Evolutionary conservation across 2,113 vertebrate species (phyloP).

Genomic region (Sprattus sprattus): DNA sequence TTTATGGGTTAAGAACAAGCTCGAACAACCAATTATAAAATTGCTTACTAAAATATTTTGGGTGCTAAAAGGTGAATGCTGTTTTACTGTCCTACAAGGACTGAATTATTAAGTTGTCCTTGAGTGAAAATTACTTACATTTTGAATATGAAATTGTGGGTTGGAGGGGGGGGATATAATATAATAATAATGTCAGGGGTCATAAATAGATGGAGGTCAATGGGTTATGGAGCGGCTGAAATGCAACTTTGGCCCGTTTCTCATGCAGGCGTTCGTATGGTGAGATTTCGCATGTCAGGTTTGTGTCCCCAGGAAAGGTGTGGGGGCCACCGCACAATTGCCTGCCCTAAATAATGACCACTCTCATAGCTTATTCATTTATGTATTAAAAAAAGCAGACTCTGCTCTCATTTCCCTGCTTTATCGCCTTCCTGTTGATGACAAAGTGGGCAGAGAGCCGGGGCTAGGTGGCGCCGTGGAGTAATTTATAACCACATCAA

Average conservation of each 20-base stretch:
- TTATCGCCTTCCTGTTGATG: constrained; percentile 72
- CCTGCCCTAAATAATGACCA: constrained; percentile 72
- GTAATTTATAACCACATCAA: constrained; percentile 81
- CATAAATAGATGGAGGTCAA: constrained; percentile 71
- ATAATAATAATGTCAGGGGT: constrained; percentile 52
- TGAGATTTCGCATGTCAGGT: constrained; percentile 61
- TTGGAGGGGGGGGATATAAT: constrained; percentile 34
- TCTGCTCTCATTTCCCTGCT: constrained; percentile 71
- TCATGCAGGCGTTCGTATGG: constrained; percentile 37
- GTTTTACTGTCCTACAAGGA: constrained; percentile 57
- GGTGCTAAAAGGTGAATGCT: constrained; percentile 70
- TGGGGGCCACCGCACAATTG: constrained; percentile 57
- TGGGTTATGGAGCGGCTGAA: constrained; percentile 60
- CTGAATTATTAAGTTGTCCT: constrained; percentile 70
- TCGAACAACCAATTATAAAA: constrained; percentile 76
- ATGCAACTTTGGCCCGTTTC: constrained; percentile 59
- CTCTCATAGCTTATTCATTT: constrained; percentile 78
- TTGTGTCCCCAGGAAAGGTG: constrained; percentile 40
- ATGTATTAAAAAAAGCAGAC: constrained; percentile 73
- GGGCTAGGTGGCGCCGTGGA: constrained; percentile 76
- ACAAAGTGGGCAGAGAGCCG: constrained; percentile 70
- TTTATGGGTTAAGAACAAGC: constrained; percentile 72
- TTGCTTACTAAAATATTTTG: constrained; percentile 77
- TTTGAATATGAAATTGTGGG: constrained; percentile 66
- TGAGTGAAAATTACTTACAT: constrained; percentile 73